A percentile compares a stretch with the other conserved stretches of the same genome.
Evolutionary conservation across 2,113 vertebrate species (phyloP).

Genomic region (Melierax canorus): DNA sequence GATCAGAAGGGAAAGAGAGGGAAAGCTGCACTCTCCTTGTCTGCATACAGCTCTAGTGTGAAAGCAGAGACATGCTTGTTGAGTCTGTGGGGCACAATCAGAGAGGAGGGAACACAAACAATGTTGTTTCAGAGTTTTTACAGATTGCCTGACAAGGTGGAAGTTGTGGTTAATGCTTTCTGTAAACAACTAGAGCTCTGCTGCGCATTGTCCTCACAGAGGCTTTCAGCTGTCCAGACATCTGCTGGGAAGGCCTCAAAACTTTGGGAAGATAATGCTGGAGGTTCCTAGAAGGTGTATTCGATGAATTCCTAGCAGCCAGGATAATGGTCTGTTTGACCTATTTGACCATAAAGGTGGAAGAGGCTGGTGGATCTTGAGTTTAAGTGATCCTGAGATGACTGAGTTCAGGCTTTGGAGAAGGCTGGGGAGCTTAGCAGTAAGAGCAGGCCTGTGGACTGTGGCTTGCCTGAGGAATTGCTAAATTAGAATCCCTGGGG

Average conservation of each 20-base stretch:
- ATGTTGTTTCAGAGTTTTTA: background rate
- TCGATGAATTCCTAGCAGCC: background rate
- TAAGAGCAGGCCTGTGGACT: background rate
- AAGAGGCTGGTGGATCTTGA: background rate
- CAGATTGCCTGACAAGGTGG: background rate
- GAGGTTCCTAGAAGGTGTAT: background rate
- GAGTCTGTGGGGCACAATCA: background rate
- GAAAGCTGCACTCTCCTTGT: background rate
- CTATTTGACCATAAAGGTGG: background rate
- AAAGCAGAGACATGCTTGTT: background rate
- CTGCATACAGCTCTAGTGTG: background rate
- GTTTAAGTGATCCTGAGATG: background rate
- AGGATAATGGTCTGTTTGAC: background rate
- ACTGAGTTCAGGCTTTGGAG: background rate
- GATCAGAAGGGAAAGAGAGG: background rate
- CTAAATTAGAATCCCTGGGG: background rate
- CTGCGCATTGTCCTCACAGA: background rate
- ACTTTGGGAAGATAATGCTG: background rate
- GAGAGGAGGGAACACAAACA: background rate
- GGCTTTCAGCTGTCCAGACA: background rate
- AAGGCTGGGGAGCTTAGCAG: background rate
- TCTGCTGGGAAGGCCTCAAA: background rate
- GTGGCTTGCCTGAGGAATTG: background rate
- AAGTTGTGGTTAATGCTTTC: background rate
- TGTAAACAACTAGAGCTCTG: background rate